Evolutionary conservation across 1,140 invertebrate species (phyloP).

Genomic region (Drosophila sproati): DNA sequence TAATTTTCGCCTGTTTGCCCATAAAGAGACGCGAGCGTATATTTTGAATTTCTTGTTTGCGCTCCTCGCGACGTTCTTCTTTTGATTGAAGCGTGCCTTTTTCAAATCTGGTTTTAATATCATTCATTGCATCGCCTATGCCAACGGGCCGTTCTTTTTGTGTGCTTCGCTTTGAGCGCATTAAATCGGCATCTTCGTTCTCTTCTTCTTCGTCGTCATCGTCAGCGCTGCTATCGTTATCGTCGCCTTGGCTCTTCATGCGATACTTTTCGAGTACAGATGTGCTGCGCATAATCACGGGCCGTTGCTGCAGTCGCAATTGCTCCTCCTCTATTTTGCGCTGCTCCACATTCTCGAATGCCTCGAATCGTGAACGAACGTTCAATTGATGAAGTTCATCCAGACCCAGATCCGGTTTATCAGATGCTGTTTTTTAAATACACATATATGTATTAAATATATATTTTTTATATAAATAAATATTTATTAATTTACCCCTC

Average conservation of each 20-base stretch:
- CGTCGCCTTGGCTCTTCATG: slow-evolving; percentile 48
- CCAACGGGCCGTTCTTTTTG: slow-evolving; percentile 90
- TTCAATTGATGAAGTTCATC: slow-evolving; percentile 93
- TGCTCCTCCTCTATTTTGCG: slow-evolving; percentile 48
- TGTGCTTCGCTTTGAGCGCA: slow-evolving; percentile 82
- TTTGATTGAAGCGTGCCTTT: slow-evolving; percentile 87
- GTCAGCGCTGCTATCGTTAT: slow-evolving; percentile 63
- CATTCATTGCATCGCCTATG: slow-evolving; percentile 91
- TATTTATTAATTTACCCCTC: slow-evolving; percentile 83
- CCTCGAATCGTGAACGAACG: slow-evolving; percentile 94
- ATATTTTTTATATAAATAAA: neutral
- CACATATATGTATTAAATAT: too few relatives aligned
- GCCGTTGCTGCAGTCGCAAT: neutral
- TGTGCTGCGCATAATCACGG: slow-evolving; percentile 88
- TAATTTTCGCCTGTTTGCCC: slow-evolving; percentile 95
- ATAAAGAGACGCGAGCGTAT: slow-evolving; percentile 93
- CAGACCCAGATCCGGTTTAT: slow-evolving; percentile 94
- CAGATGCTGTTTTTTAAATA: slow-evolving; percentile 87
- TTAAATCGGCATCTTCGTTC: slow-evolving; percentile 84
- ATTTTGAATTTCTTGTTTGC: slow-evolving; percentile 94
- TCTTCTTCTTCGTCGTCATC: slow-evolving; percentile 40
- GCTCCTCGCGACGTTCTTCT: slow-evolving; percentile 90
- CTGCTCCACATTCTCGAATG: slow-evolving; percentile 90
- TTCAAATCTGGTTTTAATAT: slow-evolving; percentile 92
- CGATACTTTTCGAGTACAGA: slow-evolving; percentile 85